Conservation (phyloP, 2,797 vertebrate species). For the Tiaroga cobitis region DNA sequence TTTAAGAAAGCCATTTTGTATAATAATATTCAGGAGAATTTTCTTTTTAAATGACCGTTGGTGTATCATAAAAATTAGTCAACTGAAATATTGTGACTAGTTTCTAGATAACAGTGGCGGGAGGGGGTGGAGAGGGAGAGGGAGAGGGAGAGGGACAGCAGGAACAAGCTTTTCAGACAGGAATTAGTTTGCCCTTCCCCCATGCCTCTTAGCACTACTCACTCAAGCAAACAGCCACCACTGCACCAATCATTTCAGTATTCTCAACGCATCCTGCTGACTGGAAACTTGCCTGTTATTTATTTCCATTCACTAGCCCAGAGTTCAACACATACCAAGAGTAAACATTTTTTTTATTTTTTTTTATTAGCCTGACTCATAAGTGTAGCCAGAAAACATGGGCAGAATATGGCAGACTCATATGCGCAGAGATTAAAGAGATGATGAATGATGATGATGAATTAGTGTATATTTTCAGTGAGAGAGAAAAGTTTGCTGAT, state of each 20-base stretch:
- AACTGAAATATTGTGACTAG: constrained; percentile 24
- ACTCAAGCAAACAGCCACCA: constrained; percentile 60
- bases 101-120: constrained; percentile 9
- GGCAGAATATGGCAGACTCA: neutral
- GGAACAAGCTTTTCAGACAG: constrained; percentile 59
- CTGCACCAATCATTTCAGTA: constrained; percentile 51
- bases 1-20: neutral
- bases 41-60: neutral
- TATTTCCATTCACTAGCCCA: constrained; percentile 22
- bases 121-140: neutral
- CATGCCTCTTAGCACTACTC: constrained; percentile 50
- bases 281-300: constrained; percentile 34
- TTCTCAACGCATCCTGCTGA: constrained; percentile 44
- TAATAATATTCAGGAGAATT: neutral
- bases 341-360: neutral
- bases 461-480: neutral
- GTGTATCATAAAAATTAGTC: neutral
- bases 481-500: neutral
- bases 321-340: neutral
- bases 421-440: neutral
- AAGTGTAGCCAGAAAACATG: neutral
- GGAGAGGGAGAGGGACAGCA: constrained; percentile 6
- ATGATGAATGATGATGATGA: no score
- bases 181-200: constrained; percentile 59
- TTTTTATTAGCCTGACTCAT: neutral